Base-by-base conservation (phyloP, 2,113 vertebrate species). In the Anhinga rufa region DNA sequence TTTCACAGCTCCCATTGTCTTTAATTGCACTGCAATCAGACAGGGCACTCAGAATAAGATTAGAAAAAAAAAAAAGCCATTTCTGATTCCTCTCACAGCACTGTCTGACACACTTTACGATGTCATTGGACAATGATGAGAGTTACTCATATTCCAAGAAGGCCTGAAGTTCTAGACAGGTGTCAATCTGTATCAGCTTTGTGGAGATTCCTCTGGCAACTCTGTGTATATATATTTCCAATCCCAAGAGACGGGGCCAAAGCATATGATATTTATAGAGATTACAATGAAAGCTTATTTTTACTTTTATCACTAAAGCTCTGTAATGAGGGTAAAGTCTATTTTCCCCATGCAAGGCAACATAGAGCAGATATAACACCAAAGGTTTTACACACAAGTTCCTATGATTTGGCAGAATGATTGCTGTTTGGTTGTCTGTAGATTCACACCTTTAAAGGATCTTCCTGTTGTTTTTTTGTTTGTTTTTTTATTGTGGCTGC, bases 21-120 rank as follows among this genome's bases (percentile, higher is more conserved):
- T 52, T 57, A 58, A 17, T 12, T 46, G 15, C 46, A 46, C 24
- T 86, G 26, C 18, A 77, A 81, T 18, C 17, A 72, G 9, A 49
- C 10, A 71, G 4, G 6, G 1, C 9, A 79, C 61, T 64, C 29
- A 74, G 48, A 82, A 70, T 28, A 82, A 52, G 10, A 66, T 26
- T 25, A 29, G 4, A 17, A 6, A 1, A 1, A 54, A 34, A 49
- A 48, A 26, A 1, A 7, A 40, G 1, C 3, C 4, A 40, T 55
- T 88, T 90, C 16, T 92, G 12, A 12, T 88, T 92, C 29, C 21
- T 89, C 38, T 68, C 17, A 52, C 12, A 94, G 9, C 15, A 71
- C 29, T 36, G 5, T 62, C 40, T 83, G 64, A 60, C 29, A 75
- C 38, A 36, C 20, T 64, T 68, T 68, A 32, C 2, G 1, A 32